These are phyloP conservation scores for Acyrthosiphon pisum DNA, from an alignment of 1,140 invertebrate genomes.

Conservation along the genomic window DNA sequence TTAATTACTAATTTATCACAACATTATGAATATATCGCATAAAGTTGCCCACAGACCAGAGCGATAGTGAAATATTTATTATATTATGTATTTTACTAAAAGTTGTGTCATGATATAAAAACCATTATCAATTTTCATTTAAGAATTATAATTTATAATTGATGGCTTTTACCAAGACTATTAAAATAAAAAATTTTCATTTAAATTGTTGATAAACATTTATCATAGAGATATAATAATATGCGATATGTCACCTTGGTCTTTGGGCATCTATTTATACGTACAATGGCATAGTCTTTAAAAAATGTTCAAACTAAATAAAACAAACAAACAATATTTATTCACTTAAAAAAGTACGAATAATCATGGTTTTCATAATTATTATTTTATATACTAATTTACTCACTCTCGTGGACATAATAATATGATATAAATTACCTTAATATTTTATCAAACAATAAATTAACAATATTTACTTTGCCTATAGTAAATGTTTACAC, in stretches of 20 bases:
- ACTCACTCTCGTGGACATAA: constrained; percentile 13
- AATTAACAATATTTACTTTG: constrained; percentile 9
- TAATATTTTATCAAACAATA: constrained; percentile 12
- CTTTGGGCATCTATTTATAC: neutral
- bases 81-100: neutral
- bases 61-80: too few relatives aligned
- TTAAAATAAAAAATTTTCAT: neutral
- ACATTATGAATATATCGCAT: constrained; percentile 1
- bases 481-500: neutral
- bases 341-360: neutral
- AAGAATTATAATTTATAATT: too few relatives aligned
- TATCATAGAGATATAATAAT: neutral
- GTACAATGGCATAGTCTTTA: neutral
- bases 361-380: neutral
- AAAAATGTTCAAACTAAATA: neutral
- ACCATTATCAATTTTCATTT: neutral
- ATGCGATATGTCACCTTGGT: neutral
- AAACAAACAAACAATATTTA: neutral
- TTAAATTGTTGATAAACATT: neutral
- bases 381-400: neutral
- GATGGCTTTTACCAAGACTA: neutral
- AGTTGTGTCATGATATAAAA: neutral
- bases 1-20: constrained; percentile 39
- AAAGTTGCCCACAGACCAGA: neutral
- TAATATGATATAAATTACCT: neutral